Conservation (phyloP, 2,888 invertebrate genomes). For the Harpalus rubripes region DNA sequence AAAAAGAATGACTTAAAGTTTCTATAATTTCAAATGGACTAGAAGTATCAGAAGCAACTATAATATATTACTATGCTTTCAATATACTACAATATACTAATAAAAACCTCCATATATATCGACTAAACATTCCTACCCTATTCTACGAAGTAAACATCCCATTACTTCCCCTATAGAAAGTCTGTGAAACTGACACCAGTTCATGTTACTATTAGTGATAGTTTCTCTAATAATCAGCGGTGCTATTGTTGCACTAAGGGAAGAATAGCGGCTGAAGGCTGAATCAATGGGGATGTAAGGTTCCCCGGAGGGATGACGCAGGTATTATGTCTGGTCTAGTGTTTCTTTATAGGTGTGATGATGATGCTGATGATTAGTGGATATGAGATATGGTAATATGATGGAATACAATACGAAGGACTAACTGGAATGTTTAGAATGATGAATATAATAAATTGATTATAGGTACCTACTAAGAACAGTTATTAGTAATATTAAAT, state of each 20-base stretch:
- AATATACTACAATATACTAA: not conserved
- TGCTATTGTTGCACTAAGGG: conserved; percentile 49
- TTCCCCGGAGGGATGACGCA: not conserved
- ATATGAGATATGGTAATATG: not conserved
- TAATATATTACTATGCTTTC: too few species aligned
- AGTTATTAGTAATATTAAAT: not conserved
- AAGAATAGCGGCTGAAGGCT: conserved; percentile 53
- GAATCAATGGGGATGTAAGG: conserved; percentile 48
- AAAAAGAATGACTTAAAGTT: too few species aligned
- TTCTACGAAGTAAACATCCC: conserved; percentile 31
- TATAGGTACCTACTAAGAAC: not conserved
- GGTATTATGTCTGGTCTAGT: conserved; percentile 18
- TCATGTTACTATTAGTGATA: conserved; percentile 64
- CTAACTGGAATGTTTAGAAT: not conserved
- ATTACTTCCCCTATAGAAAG: conserved; percentile 28
- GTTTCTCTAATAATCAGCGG: conserved; percentile 65
- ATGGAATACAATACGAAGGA: not conserved
- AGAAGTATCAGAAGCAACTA: too few species aligned
- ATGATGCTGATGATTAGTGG: conserved; percentile 1
- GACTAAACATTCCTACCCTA: conserved; percentile 45
- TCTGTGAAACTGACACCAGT: conserved; percentile 36
- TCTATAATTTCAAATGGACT: too few species aligned
- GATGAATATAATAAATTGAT: not conserved
- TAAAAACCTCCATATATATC: not conserved
- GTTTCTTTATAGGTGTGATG: conserved; percentile 15